These are phyloP conservation scores for Mus musculus DNA, from an alignment of 2,113 vertebrate genomes.

Conservation along the genomic window DNA sequence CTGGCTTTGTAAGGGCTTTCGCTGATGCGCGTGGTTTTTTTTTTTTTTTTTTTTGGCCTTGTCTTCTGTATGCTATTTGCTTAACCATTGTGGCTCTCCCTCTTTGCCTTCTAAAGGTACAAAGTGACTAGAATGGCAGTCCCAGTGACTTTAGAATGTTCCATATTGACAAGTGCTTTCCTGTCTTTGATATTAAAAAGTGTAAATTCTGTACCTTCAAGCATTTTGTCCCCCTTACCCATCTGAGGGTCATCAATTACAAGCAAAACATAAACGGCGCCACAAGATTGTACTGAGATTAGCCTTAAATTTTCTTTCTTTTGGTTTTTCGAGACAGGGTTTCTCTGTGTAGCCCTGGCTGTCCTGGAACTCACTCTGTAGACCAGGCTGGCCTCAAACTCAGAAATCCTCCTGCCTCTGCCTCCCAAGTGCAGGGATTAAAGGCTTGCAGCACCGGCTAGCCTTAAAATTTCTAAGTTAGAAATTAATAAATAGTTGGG, in stretches of 20 bases:
- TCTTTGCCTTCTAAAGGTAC: background rate
- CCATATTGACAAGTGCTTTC: background rate
- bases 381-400: no score
- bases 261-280: background rate
- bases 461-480: conserved; percentile 32
- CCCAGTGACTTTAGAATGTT: conserved; percentile 10
- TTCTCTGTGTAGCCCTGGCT: no score
- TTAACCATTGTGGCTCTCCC: background rate
- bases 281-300: background rate
- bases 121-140: background rate
- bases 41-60: no score
- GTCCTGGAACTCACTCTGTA: no score
- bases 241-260: background rate
- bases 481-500: background rate
- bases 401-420: no score
- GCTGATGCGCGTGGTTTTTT: background rate
- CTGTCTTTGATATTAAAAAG: background rate
- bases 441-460: background rate
- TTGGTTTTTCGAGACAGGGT: no score
- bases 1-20: conserved; percentile 27
- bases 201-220: background rate
- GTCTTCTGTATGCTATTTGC: background rate
- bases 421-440: no score
- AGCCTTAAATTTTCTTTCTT: conserved; percentile 30
- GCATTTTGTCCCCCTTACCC: background rate